Evolutionary conservation across 2,888 invertebrate genomes (phyloP).

Genomic region (Acleris laterana): DNA sequence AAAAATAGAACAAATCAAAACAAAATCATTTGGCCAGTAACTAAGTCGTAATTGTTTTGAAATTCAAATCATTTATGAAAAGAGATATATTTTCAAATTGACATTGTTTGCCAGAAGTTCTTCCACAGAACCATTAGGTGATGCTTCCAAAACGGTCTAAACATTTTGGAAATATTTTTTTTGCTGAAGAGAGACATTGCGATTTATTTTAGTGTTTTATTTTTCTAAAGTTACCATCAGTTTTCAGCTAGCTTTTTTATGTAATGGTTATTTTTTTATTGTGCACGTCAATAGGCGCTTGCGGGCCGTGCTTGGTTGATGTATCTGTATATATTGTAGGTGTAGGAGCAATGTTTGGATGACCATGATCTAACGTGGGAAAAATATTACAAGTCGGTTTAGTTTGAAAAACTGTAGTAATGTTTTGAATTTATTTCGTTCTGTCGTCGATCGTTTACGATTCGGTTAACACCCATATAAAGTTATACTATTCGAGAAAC

Average conservation of each 20-base stretch:
- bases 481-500: not conserved
- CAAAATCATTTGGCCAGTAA: conserved; percentile 33
- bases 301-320: conserved; percentile 55
- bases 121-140: conserved; percentile 26
- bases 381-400: conserved; percentile 13
- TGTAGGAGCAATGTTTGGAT: conserved; percentile 1
- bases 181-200: conserved; percentile 72
- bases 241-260: conserved; percentile 79
- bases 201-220: conserved; percentile 68
- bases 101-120: conserved; percentile 7
- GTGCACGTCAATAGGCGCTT: conserved; percentile 69
- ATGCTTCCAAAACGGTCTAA: conserved; percentile 63
- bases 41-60: not conserved
- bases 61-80: no score
- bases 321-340: conserved; percentile 57
- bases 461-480: not conserved
- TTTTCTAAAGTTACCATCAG: conserved; percentile 82
- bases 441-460: not conserved
- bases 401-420: conserved; percentile 3
- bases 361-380: conserved; percentile 24
- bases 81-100: conserved; percentile 2
- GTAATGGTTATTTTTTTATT: conserved; percentile 66
- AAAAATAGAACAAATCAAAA: conserved; percentile 18
- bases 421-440: no score
- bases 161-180: conserved; percentile 49